Conservation (phyloP, 1,140 invertebrate species). For the Drosophila pruinosa region DNA sequence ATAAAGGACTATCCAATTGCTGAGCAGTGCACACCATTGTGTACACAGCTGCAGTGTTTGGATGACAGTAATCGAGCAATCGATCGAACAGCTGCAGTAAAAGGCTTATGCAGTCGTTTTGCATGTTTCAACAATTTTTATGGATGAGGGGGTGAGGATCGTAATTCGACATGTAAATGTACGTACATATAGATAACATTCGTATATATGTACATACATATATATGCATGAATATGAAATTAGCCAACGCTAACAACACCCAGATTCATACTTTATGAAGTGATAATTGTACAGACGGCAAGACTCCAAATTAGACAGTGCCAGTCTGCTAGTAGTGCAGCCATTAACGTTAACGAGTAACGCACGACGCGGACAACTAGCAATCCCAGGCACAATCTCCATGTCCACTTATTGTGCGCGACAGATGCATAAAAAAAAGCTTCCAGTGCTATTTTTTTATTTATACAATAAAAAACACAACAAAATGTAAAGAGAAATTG, state of each 20-base stretch:
- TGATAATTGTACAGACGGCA: constrained; percentile 45
- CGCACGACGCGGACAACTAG: neutral
- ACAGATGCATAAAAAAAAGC: constrained; percentile 27
- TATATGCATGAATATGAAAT: constrained; percentile 5
- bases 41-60: neutral
- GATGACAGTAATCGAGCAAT: neutral
- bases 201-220: neutral
- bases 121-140: no score
- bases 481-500: constrained; percentile 67
- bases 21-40: neutral
- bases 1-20: constrained; percentile 15
- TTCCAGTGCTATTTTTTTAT: constrained; percentile 14
- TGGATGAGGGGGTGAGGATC: no score
- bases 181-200: neutral
- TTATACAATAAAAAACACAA: constrained; percentile 51
- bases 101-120: no score
- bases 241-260: constrained; percentile 10
- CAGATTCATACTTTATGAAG: constrained; percentile 50
- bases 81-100: no score
- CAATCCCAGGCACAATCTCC: neutral
- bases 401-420: constrained; percentile 40
- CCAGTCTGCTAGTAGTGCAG: constrained; percentile 28
- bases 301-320: constrained; percentile 51
- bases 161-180: neutral
- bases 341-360: constrained; percentile 51